A percentile compares a stretch with the other conserved stretches of the same genome.
Conservation (phyloP, 2,888 invertebrate genomes). For the Tetropium fuscum region DNA sequence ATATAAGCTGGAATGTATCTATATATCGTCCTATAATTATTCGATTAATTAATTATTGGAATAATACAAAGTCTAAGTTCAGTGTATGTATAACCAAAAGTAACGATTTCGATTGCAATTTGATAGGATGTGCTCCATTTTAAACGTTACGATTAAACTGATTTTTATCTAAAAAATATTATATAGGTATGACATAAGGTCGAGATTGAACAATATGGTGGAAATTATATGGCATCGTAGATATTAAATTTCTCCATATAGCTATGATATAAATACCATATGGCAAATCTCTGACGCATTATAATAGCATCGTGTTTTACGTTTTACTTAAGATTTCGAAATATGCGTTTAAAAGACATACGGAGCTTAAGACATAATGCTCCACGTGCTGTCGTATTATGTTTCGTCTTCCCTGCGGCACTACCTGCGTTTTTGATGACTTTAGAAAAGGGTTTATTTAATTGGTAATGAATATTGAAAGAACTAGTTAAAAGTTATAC, state of each 20-base stretch:
- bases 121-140: not conserved
- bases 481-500: not conserved
- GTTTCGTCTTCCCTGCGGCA: not conserved
- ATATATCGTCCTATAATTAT: too few relatives aligned
- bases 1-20: too few relatives aligned
- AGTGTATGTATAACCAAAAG: too few relatives aligned
- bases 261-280: slow-evolving; percentile 7
- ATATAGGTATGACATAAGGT: slow-evolving; percentile 4
- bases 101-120: too few relatives aligned
- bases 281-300: slow-evolving; percentile 20
- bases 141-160: not conserved
- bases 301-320: slow-evolving; percentile 12
- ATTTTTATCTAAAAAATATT: slow-evolving; percentile 10
- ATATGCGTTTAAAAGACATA: not conserved
- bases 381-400: slow-evolving; percentile 4
- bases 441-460: not conserved
- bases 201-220: slow-evolving; percentile 10
- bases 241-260: slow-evolving; percentile 8
- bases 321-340: slow-evolving; percentile 6
- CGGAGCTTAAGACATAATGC: slow-evolving; percentile 6
- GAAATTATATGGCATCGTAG: slow-evolving; percentile 22
- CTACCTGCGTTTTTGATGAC: not conserved
- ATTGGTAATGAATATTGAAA: not conserved
- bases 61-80: too few relatives aligned
- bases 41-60: too few relatives aligned